Evolutionary conservation across 2,113 vertebrate species (phyloP).

Genomic region (Alligator mississippiensis): DNA sequence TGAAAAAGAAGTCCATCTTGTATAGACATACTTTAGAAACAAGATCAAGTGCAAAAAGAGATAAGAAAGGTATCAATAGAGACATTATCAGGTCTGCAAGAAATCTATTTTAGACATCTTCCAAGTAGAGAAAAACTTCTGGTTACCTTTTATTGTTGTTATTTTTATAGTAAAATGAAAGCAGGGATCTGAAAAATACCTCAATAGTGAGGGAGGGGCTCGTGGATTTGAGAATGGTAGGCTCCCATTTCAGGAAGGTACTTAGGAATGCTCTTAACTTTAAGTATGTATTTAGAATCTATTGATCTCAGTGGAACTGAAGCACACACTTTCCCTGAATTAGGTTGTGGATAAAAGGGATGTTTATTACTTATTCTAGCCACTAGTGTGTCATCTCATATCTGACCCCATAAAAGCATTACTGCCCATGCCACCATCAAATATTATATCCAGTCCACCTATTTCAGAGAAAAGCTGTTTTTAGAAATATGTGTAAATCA

Average conservation of each 20-base stretch:
- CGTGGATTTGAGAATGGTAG: not conserved
- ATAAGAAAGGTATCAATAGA: not conserved
- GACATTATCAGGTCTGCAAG: not conserved
- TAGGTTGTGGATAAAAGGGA: not conserved
- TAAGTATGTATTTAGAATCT: not conserved
- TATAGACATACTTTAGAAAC: constrained; percentile 31
- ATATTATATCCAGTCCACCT: not conserved
- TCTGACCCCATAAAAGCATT: not conserved
- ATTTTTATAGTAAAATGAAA: not conserved
- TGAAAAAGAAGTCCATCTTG: constrained; percentile 19
- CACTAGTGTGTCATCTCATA: not conserved
- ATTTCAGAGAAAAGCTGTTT: not conserved
- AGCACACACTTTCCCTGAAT: not conserved
- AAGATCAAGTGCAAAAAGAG: constrained; percentile 14
- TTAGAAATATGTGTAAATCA: not conserved
- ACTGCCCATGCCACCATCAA: not conserved
- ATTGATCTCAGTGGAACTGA: not conserved
- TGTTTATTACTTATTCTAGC: not conserved
- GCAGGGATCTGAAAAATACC: rapidly evolving
- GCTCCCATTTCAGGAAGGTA: not conserved
- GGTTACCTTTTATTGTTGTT: not conserved
- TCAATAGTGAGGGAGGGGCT: not conserved
- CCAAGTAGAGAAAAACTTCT: not conserved
- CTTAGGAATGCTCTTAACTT: not conserved
- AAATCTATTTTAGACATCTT: not conserved